A percentile compares a stretch with the other conserved stretches of the same genome.
Evolutionary conservation across 2,113 vertebrate genomes (phyloP).

Genomic region (Malurus melanocephalus): DNA sequence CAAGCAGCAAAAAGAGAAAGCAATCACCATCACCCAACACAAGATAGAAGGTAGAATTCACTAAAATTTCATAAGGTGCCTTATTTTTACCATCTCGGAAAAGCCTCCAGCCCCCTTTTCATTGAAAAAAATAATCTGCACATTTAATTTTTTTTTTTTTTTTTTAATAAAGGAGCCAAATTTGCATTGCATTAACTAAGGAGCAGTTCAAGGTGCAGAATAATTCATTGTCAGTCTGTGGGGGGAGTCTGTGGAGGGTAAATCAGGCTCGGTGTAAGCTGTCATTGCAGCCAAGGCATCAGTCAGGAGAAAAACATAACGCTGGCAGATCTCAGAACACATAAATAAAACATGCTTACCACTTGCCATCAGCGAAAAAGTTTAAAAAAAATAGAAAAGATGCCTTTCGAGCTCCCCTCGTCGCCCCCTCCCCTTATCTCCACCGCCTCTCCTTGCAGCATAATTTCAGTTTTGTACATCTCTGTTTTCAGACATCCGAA

Average conservation of each 20-base stretch:
- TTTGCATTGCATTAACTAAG: constrained; percentile 4
- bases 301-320: constrained; percentile 31
- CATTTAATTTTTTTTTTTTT: neutral
- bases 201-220: neutral
- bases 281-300: constrained; percentile 47
- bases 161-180: constrained; percentile 12
- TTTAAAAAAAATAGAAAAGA: neutral
- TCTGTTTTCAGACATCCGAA: neutral
- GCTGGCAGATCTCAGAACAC: constrained; percentile 14
- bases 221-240: neutral
- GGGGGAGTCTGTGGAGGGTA: constrained; percentile 8
- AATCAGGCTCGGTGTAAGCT: constrained; percentile 22
- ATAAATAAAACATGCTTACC: constrained; percentile 66
- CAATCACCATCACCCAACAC: neutral
- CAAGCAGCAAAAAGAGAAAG: neutral
- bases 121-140: neutral
- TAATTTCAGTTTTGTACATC: neutral
- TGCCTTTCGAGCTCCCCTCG: neutral
- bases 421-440: neutral
- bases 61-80: neutral
- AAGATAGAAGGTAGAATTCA: neutral
- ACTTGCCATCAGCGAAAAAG: constrained; percentile 44
- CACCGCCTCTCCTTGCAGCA: neutral
- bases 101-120: neutral
- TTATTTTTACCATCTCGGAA: neutral